Evolutionary conservation across 2,113 vertebrate species (phyloP).

Genomic region (Corvus cornix): DNA sequence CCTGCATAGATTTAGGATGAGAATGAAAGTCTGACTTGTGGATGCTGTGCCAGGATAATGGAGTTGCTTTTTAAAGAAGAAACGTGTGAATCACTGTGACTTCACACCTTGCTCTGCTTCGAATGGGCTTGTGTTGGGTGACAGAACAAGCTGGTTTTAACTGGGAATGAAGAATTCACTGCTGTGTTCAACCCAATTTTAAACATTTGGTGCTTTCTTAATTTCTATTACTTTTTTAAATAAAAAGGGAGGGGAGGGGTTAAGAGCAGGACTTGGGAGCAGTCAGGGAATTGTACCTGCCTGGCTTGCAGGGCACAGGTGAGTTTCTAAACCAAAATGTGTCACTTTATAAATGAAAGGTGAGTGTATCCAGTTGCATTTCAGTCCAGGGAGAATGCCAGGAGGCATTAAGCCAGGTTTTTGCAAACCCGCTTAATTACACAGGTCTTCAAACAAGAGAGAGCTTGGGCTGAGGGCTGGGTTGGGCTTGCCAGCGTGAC

Average conservation of each 20-base stretch:
- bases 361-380: not conserved
- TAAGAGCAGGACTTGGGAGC: not conserved
- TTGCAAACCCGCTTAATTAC: not conserved
- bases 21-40: not conserved
- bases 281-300: not conserved
- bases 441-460: not conserved
- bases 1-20: not conserved
- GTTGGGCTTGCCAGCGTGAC: not conserved
- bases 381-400: not conserved
- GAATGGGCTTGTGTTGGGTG: not conserved
- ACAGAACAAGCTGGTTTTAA: not conserved
- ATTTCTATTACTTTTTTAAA: not conserved
- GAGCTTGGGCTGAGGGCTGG: not conserved
- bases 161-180: not conserved
- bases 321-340: not conserved
- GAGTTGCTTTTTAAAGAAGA: not conserved
- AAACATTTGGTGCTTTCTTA: not conserved
- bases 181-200: not conserved
- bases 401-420: not conserved
- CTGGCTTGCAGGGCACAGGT: not conserved
- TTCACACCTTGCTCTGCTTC: not conserved
- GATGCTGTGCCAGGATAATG: not conserved
- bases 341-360: not conserved
- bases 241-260: not conserved
- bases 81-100: not conserved